A percentile compares a stretch with the other conserved stretches of the same genome.
Conservation (phyloP, 2,113 vertebrate species). For the Scortum barcoo region DNA sequence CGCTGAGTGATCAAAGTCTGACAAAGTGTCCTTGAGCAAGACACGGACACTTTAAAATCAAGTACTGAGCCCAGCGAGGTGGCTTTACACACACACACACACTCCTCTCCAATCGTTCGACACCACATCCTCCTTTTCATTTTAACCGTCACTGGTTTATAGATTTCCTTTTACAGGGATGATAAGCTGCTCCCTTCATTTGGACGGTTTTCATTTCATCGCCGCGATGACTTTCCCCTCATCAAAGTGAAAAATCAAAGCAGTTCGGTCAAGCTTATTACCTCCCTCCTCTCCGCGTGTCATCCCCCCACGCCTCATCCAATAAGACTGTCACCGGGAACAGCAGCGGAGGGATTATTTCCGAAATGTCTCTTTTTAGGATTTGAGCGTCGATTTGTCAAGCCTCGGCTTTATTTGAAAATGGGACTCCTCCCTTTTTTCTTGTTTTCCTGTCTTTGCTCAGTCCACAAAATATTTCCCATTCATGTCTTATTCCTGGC, state of each 20-base stretch:
- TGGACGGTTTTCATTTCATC: conserved; percentile 35
- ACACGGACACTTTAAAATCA: conserved; percentile 10
- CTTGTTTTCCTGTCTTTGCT: neutral
- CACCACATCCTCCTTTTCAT: conserved; percentile 24
- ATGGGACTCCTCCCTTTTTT: neutral
- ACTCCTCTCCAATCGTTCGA: neutral
- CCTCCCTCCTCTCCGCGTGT: conserved; percentile 17
- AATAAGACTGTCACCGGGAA: conserved; percentile 20
- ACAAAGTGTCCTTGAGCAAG: conserved; percentile 36
- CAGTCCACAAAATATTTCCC: neutral
- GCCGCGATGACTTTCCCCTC: conserved; percentile 10
- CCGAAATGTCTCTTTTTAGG: conserved; percentile 34
- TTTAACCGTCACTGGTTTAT: conserved; percentile 27
- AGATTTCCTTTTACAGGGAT: conserved; percentile 36
- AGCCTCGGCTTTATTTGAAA: conserved; percentile 3
- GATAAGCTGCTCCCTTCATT: conserved; percentile 37
- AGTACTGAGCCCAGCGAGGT: conserved; percentile 3
- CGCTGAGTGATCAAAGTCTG: conserved; percentile 12
- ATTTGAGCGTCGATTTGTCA: conserved; percentile 17
- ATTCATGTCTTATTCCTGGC: conserved; percentile 17
- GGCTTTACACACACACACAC: neutral
- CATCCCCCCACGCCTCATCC: neutral
- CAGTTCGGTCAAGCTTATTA: neutral
- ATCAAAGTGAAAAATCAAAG: conserved; percentile 49
- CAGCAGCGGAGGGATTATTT: conserved; percentile 4